Evolutionary conservation across 2,113 vertebrate genomes (phyloP), one percentile per base, ranked within the genome.

Genomic region (Sula dactylatra): DNA sequence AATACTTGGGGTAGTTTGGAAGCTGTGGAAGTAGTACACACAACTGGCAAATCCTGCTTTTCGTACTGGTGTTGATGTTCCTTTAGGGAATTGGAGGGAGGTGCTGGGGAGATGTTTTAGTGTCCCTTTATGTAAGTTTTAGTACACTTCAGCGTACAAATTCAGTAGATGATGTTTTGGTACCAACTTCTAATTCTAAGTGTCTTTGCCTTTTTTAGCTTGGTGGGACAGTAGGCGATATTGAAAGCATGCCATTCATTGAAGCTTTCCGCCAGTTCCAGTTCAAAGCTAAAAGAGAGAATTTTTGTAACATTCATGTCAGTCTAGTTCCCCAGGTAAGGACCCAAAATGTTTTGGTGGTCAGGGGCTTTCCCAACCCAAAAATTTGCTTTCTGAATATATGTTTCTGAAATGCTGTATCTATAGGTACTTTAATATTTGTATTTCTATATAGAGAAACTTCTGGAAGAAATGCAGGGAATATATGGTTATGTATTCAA

Each of bases 241-340:
- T 99, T 1, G 99, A 99, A 96, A 99, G 99, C 87, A 99, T 99
- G 99, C 99, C 99, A 7, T 99, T 99, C 96, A 99, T 99, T 1
- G 99, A 99, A 93, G 99, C 99, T 45, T 99, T 99, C 98, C 99
- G 99, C 16, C 99, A 99, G 97, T 99, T 99, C 98, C 99, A 99
- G 97, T 99, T 99, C 96, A 99, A 99, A 97, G 99, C 99, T 94
- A 99, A 98, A 92, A 98, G 98, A 34, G 99, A 99, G 97, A 99
- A 99, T 95, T 99, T 99, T 90, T 99, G 99, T 77, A 99, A 99
- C 95, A 99, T 99, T 62, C 99, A 99, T 1, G 99, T 99, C 98
- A 99, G 99, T 83, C 98, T 99, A 7, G 98, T 99, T 74, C 99
- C 99, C 50, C 99, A 99, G 99, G 99, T 99, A 91, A 98, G 98